Base-by-base conservation (phyloP, 2,113 vertebrate species). In the Arizona elegans region DNA sequence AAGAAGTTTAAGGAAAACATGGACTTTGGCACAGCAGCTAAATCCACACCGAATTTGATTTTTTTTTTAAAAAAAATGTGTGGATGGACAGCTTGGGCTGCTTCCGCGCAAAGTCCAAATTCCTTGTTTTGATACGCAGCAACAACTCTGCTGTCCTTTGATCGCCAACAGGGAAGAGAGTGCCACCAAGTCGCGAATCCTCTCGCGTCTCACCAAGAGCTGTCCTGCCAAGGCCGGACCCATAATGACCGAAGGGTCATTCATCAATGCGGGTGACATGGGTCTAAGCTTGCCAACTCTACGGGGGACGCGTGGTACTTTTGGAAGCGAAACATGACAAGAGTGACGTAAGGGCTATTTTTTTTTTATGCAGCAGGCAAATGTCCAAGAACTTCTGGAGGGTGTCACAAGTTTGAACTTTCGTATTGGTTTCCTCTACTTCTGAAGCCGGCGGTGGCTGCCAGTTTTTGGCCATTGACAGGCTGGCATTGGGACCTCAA, bases 71-170 rank as follows among this genome's bases (percentile, higher is more conserved):
- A 59, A 90, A n/a, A 38, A 47, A 24, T 6, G 62, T 2, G 17
- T 3, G 33, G 23, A 75, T 0, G 1, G 58, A 88, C 81, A 55
- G 75, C 23, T 89, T 85, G 88, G 62, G 75, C 93, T 86, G 0
- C 54, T 50, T 86, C 5, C 91, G 86, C 62, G 38, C 91, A 95
- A 96, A 97, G 94, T 95, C 88, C 95, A 94, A 54, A 89, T 92
- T 85, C 53, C 23, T 3, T 8, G 1, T 94, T 94, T 94, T 90
- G 62, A 3, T 65, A 97, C 8, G 93, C 19, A 2, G 6, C 26
- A 33, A 0, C 19, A 17, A 94, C 24, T 94, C 62, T 95, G 95
- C 92, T 94, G 94, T 47, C 92, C 90, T 43, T 8, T 65, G 50
- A 91, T 89, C 52, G 0, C 56, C 93, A 85, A 62, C 0, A 1